Base-by-base conservation (phyloP, 2,888 invertebrate genomes). In the Alviniconcha strummeri region DNA sequence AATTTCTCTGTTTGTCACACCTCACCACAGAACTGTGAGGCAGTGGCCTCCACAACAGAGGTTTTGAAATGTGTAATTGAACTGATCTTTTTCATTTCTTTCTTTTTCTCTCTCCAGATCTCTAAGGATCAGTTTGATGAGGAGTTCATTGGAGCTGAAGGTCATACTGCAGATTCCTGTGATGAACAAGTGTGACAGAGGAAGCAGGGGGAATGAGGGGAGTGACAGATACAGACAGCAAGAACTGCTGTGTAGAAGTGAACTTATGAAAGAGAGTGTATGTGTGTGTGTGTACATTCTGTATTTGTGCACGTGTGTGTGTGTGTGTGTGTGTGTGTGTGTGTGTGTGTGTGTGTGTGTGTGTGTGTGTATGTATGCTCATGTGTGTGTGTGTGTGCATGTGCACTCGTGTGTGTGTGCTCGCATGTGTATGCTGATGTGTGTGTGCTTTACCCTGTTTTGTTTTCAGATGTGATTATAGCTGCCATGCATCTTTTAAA, bases 91-190 rank as follows among this genome's bases (percentile, higher is more conserved):
- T 19, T 52, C 36, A 1, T 13, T 52, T 19, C 8, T 74, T 52
- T 36, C 52, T 8, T 75, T 52, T 15, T 80, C 7, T 81, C n/a
- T 84, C 60, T 71, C 5, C 84, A 86, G 86, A 86, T 86, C n/a
- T 82, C 86, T 7, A 76, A 84, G 64, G 83, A 84, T n/a, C 80
- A 84, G 75, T 86, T 86, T 82, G 81, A 86, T 60, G 80, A 69
- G 15, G 72, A 82, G 36, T 86, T 86, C 82, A 81, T 76, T 54
- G 83, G 54, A 57, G 54, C 60, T 9, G 81, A 60, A 67, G 74
- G 52, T 2, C 17, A 15, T 9, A 13, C n/a, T 77, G 67, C 64
- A 13, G 77, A 77, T 36, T 11, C 36, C 11, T 64, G 55, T 54
- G 75, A 82, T 82, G 67, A 19, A 2, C 15, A 57, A n/a, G 13